Evolutionary conservation across 2,797 vertebrate species (phyloP).

Genomic region (Eleutherodactylus coqui): DNA sequence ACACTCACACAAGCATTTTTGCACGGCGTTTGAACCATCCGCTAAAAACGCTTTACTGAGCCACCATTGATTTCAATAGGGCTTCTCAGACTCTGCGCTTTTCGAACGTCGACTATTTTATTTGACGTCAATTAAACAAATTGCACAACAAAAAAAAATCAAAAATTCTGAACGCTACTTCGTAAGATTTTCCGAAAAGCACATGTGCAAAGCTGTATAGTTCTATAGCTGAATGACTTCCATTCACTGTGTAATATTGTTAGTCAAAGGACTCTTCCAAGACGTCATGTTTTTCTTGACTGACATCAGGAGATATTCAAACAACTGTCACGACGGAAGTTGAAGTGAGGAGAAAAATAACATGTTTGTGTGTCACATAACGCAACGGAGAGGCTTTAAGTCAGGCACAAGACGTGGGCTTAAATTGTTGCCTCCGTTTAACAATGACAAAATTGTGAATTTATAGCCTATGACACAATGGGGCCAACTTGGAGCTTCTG

Average conservation of each 20-base stretch:
- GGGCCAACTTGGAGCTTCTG: not conserved
- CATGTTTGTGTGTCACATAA: not conserved
- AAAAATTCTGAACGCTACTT: not conserved
- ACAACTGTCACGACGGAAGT: not conserved
- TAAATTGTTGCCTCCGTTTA: constrained; percentile 3
- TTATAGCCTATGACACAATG: constrained; percentile 36
- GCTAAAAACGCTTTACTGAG: too few relatives aligned
- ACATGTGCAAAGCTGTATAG: too few relatives aligned
- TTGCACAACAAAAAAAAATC: not conserved
- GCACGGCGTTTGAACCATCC: too few relatives aligned
- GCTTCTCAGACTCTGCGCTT: too few relatives aligned
- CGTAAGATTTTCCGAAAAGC: not conserved
- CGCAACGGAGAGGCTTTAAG: not conserved
- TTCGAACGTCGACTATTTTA: too few relatives aligned
- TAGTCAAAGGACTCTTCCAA: not conserved
- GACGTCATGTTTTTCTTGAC: not conserved
- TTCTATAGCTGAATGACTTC: not conserved
- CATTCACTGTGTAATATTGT: not conserved
- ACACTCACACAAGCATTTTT: too few relatives aligned
- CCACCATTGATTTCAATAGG: too few relatives aligned
- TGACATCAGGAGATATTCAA: not conserved
- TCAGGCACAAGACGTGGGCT: not conserved
- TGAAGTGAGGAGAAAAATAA: not conserved
- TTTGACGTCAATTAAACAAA: too few relatives aligned
- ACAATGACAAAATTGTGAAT: constrained; percentile 15